These are phyloP conservation scores for Phragmatobia fuliginosa DNA, from an alignment of 2,888 invertebrate genomes.

Conservation along the genomic window DNA sequence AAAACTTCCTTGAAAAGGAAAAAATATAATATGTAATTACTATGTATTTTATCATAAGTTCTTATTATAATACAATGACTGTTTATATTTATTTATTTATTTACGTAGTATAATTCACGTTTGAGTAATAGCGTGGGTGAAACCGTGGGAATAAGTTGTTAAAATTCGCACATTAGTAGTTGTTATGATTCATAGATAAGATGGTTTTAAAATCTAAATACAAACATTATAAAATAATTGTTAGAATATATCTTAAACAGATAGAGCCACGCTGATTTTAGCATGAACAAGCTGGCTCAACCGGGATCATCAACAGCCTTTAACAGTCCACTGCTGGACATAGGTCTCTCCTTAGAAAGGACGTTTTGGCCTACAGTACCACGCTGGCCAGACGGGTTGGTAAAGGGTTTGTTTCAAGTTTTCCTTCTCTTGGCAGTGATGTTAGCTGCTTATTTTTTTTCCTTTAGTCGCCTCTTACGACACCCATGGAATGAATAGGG, in stretches of 20 bases:
- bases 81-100: background rate
- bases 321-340: no score
- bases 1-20: background rate
- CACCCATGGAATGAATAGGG: no score
- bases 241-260: background rate
- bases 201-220: conserved; percentile 42
- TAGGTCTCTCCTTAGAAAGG: no score
- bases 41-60: background rate
- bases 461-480: no score
- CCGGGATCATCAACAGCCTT: no score
- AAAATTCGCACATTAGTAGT: conserved; percentile 27
- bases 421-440: no score
- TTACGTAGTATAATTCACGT: background rate
- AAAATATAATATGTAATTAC: background rate
- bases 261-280: no score
- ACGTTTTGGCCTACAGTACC: no score
- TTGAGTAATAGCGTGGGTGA: background rate
- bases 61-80: background rate
- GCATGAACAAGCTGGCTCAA: no score
- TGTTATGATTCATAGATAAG: conserved; percentile 45
- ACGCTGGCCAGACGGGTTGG: no score
- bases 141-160: conserved; percentile 10
- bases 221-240: conserved; percentile 25
- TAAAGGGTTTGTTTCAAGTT: no score
- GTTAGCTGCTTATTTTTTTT: no score